phyloP scores from a whole-genome alignment of 2,888 invertebrate genomes.

The Falcaria lacertinaria region DNA sequence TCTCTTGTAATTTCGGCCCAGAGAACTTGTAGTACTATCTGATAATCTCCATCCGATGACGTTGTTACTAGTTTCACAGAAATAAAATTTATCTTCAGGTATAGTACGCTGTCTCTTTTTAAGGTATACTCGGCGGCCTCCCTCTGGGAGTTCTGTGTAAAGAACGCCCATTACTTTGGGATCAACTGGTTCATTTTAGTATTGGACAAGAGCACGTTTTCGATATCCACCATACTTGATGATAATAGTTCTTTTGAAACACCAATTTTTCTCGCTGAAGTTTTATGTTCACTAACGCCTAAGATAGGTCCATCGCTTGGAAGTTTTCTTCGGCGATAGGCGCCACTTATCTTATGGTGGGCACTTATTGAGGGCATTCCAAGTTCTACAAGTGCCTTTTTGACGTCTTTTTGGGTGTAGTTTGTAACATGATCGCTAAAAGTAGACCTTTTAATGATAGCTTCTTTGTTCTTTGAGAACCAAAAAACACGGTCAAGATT shows the following conservation, averaged over 20 bases:
- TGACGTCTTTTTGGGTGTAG: conserved; percentile 6
- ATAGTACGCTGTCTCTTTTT: conserved; percentile 16
- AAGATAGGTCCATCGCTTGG: conserved; percentile 3
- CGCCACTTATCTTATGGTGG: conserved; percentile 4
- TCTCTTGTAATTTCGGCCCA: conserved; percentile 8
- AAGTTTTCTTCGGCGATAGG: conserved; percentile 10
- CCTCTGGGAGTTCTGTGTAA: conserved; percentile 8
- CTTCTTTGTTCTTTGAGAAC: conserved; percentile 18
- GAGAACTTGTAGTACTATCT: conserved; percentile 11
- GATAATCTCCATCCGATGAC: conserved; percentile 24
- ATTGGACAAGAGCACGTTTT: background rate
- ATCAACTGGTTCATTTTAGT: conserved; percentile 13
- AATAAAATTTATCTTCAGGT: conserved; percentile 27
- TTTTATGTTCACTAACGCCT: background rate
- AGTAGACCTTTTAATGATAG: conserved; percentile 6
- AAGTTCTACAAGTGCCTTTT: conserved; percentile 2
- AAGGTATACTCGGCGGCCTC: conserved; percentile 19
- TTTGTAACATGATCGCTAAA: conserved; percentile 7
- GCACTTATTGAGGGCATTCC: conserved; percentile 7
- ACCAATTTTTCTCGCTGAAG: background rate
- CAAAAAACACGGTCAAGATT: conserved; percentile 16
- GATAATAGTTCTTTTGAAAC: background rate
- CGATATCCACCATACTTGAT: background rate
- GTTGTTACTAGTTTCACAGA: conserved; percentile 22
- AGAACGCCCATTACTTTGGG: conserved; percentile 7